Evolutionary conservation across 2,888 invertebrate species (phyloP).

Genomic region (Luperina nickerlii): DNA sequence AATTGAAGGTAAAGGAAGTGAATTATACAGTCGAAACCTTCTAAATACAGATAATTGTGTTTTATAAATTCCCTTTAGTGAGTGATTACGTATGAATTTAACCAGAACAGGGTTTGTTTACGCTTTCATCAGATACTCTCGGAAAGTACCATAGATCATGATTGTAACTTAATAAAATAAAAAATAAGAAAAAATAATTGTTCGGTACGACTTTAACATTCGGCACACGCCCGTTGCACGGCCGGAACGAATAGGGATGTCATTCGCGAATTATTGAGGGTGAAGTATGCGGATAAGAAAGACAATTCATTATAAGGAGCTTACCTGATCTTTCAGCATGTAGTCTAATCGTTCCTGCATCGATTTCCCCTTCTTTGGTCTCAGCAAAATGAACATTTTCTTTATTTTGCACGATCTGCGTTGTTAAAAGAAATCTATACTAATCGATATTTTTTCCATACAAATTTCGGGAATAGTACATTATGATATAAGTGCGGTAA

Average conservation of each 20-base stretch:
- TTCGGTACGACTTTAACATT: not conserved
- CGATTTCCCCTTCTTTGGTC: slow-evolving; percentile 60
- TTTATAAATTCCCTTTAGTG: not conserved
- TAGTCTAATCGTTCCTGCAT: slow-evolving; percentile 61
- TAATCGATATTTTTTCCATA: no score
- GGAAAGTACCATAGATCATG: not conserved
- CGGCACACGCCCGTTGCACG: not conserved
- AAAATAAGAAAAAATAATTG: not conserved
- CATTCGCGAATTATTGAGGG: not conserved
- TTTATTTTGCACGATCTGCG: slow-evolving; percentile 61
- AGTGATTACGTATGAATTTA: not conserved
- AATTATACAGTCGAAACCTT: not conserved
- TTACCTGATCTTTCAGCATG: slow-evolving; percentile 65
- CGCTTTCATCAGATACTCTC: not conserved
- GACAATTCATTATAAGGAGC: not conserved
- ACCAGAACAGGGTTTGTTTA: not conserved
- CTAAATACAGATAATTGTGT: not conserved
- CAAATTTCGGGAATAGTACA: no score
- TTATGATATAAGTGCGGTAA: no score
- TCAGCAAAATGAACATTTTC: slow-evolving; percentile 60
- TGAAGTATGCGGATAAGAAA: not conserved
- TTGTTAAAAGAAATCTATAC: slow-evolving; percentile 9
- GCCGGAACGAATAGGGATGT: not conserved
- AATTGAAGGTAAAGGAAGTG: not conserved
- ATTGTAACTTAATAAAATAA: not conserved